Evolutionary conservation across 2,797 vertebrate genomes (phyloP).

Genomic region (Phalloptychus januarius): DNA sequence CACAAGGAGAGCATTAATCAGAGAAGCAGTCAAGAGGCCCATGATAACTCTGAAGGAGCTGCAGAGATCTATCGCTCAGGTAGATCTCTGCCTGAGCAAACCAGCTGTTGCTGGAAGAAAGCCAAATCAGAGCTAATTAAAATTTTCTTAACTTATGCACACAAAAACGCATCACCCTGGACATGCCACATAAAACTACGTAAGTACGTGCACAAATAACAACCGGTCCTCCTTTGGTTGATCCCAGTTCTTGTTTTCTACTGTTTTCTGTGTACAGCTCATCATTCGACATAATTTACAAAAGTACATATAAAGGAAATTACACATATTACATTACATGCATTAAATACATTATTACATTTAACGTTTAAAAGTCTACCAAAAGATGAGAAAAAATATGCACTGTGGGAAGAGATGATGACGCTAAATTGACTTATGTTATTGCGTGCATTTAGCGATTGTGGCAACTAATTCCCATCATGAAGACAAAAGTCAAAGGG

Average conservation of each 20-base stretch:
- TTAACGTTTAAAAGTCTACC: background rate
- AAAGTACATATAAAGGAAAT: background rate
- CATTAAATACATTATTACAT: background rate
- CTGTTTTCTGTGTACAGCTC: background rate
- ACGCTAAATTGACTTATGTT: background rate
- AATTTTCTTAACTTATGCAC: background rate
- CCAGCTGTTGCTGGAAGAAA: background rate
- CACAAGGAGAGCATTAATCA: background rate
- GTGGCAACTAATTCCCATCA: conserved; percentile 13
- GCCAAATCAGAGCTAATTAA: background rate
- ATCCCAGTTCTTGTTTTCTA: background rate
- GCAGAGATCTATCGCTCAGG: background rate
- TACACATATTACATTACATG: background rate
- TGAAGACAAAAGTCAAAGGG: conserved; percentile 31
- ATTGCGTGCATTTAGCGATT: conserved; percentile 1
- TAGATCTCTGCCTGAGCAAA: background rate
- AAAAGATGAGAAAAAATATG: background rate
- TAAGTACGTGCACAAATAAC: background rate
- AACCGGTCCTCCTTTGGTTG: background rate
- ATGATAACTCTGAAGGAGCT: background rate
- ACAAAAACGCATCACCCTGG: background rate
- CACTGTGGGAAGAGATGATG: background rate
- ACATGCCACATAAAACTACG: background rate
- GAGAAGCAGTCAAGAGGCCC: background rate
- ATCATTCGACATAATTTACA: background rate